Evolutionary conservation across 2,113 vertebrate genomes (phyloP).

Genomic region (Ranitomeya variabilis): DNA sequence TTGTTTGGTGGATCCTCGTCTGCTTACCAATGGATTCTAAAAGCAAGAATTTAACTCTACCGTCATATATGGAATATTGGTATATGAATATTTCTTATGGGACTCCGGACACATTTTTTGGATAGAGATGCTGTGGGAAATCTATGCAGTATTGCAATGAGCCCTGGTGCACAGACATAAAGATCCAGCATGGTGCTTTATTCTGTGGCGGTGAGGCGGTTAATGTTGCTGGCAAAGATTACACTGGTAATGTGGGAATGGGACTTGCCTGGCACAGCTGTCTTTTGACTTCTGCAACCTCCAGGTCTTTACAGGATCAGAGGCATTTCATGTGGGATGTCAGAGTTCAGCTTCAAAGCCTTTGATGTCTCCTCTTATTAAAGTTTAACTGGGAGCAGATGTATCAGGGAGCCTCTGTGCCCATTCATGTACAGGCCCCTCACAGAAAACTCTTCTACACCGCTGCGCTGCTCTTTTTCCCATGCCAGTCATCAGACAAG

Average conservation of each 20-base stretch:
- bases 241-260: constrained; percentile 49
- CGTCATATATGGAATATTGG: not conserved
- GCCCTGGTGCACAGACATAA: constrained; percentile 4
- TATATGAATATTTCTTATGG: not conserved
- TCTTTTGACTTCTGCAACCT: constrained; percentile 67
- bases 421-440: constrained; percentile 43
- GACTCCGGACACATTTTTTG: not conserved
- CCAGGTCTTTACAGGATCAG: constrained; percentile 69
- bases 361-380: constrained; percentile 66
- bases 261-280: constrained; percentile 65
- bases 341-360: constrained; percentile 68
- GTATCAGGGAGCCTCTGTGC: constrained; percentile 59
- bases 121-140: not conserved
- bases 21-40: not conserved
- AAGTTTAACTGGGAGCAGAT: constrained; percentile 74
- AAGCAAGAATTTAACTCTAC: not conserved
- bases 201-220: constrained; percentile 17
- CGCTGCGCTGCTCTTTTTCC: constrained; percentile 42
- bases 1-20: not conserved
- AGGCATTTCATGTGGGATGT: constrained; percentile 66
- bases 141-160: not conserved
- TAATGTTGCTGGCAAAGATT: constrained; percentile 28
- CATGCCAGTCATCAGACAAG: constrained; percentile 40
- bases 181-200: constrained; percentile 14
- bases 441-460: not conserved